Conservation (phyloP, 2,888 invertebrate genomes). For the Agrilus biguttatus region DNA sequence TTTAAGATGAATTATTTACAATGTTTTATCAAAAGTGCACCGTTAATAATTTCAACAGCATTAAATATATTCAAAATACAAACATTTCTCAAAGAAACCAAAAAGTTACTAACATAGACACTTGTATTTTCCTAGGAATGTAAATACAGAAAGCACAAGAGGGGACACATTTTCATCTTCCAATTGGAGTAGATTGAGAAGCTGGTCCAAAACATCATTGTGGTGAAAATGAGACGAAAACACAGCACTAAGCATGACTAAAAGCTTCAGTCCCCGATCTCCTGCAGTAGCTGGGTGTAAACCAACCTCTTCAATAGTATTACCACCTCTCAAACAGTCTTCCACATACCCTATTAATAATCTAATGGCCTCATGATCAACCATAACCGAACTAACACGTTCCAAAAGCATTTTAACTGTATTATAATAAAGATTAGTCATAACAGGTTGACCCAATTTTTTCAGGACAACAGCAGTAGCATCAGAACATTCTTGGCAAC, state of each 20-base stretch:
- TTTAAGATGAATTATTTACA: too few species aligned
- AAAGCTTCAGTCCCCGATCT: constrained; percentile 75
- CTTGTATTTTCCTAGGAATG: constrained; percentile 75
- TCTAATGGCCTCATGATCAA: constrained; percentile 77
- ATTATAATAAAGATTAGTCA: constrained; percentile 91
- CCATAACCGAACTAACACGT: constrained; percentile 90
- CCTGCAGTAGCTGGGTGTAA: constrained; percentile 69
- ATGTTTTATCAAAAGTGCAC: too few species aligned
- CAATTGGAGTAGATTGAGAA: constrained; percentile 62
- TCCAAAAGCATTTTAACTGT: constrained; percentile 91
- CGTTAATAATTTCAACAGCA: too few species aligned
- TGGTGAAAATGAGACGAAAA: constrained; percentile 89
- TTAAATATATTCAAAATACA: too few species aligned
- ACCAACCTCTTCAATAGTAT: constrained; percentile 60
- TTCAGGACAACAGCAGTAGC: constrained; percentile 76
- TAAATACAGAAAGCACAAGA: constrained; percentile 67
- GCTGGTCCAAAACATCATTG: constrained; percentile 63
- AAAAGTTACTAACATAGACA: constrained; percentile 49
- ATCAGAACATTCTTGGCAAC: constrained; percentile 88
- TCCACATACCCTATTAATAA: constrained; percentile 48
- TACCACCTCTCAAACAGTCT: constrained; percentile 59
- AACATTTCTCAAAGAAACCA: too few species aligned
- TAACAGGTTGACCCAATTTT: constrained; percentile 85
- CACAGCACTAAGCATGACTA: constrained; percentile 81
- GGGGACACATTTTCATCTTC: constrained; percentile 73